Conservation (phyloP, 2,797 vertebrate species). For the Glossophaga mutica region DNA sequence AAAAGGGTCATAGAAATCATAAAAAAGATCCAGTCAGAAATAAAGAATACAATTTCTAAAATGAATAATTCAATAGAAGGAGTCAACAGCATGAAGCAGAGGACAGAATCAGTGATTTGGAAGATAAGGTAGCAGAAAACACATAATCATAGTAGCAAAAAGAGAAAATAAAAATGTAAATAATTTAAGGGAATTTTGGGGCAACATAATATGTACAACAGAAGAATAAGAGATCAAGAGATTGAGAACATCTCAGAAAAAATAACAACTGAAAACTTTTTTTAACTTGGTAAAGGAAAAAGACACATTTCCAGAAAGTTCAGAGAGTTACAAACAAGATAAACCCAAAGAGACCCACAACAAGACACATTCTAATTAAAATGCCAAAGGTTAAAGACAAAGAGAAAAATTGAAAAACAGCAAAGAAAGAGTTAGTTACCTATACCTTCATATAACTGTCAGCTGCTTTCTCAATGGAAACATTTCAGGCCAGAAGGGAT, state of each 20-base stretch:
- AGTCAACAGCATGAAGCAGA: neutral
- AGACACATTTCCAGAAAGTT: neutral
- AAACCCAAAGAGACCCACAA: neutral
- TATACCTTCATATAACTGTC: neutral
- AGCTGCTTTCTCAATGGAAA: neutral
- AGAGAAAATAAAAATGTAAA: neutral
- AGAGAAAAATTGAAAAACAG: neutral
- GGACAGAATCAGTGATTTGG: neutral
- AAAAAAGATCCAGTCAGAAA: neutral
- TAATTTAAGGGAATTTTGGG: neutral
- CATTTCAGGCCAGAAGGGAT: too few relatives aligned
- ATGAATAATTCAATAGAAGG: neutral
- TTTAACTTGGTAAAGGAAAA: neutral
- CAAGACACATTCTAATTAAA: neutral
- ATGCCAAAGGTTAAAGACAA: neutral
- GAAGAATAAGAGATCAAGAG: neutral
- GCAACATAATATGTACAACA: neutral
- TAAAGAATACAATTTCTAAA: neutral
- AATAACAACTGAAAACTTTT: neutral
- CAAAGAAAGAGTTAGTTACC: neutral
- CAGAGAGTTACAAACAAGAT: neutral
- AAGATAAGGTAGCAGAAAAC: neutral
- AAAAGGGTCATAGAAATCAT: neutral
- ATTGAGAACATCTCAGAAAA: neutral
- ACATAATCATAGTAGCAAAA: neutral